A percentile compares a stretch with the other conserved stretches of the same genome.
phyloP scores from a whole-genome alignment of 2,888 invertebrate genomes.

The Eudemis profundana region DNA sequence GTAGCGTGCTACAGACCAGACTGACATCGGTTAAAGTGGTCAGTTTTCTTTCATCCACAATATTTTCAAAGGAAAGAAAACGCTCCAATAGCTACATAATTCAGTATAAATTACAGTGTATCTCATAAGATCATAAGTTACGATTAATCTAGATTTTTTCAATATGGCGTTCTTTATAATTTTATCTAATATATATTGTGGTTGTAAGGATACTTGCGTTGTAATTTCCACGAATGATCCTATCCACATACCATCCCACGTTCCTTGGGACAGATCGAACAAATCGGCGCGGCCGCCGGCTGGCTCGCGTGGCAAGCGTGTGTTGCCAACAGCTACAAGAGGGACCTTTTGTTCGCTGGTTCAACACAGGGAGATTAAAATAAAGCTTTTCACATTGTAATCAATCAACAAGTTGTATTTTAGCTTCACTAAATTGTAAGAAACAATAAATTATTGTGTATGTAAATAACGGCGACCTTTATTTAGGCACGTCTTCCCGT shows the following conservation, averaged over 20 bases:
- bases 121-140: conserved; percentile 84
- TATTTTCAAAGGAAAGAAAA: conserved; percentile 75
- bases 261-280: conserved; percentile 60
- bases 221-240: conserved; percentile 80
- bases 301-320: conserved; percentile 71
- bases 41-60: conserved; percentile 86
- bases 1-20: conserved; percentile 80
- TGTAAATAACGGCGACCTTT: conserved; percentile 83
- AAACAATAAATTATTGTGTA: conserved; percentile 86
- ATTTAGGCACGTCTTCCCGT: conserved; percentile 76
- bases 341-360: conserved; percentile 77
- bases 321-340: conserved; percentile 75
- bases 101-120: conserved; percentile 85
- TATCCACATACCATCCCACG: conserved; percentile 70
- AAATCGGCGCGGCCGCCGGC: conserved; percentile 48
- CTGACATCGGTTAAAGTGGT: conserved; percentile 77
- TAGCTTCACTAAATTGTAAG: conserved; percentile 86
- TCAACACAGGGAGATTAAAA: conserved; percentile 76
- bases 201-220: conserved; percentile 88
- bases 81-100: conserved; percentile 80
- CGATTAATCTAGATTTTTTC: conserved; percentile 85
- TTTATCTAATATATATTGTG: conserved; percentile 89
- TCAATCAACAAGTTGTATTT: conserved; percentile 83
- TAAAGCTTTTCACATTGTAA: conserved; percentile 83
- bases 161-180: conserved; percentile 86